Base-by-base conservation (phyloP, 2,113 vertebrate genomes). In the Sitta europaea region DNA sequence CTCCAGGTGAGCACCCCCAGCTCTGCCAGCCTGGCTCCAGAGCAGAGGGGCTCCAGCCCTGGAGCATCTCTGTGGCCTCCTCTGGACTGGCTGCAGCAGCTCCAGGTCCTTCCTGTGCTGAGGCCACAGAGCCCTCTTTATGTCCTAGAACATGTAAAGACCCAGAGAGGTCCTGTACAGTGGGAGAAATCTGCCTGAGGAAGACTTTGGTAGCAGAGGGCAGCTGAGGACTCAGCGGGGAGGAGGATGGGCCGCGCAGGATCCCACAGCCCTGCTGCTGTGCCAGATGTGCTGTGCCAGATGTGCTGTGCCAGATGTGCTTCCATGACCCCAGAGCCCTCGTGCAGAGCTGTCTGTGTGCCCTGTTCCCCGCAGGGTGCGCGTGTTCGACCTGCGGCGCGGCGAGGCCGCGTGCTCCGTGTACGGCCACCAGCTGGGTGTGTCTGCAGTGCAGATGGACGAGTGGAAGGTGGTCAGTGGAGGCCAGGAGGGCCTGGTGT, bases 381-480 rank as follows among this genome's bases (percentile, higher is more conserved):
- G 99, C 74, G 98, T 99, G 53, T 99, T 98, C 0, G 99, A 99
- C 91, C 90, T 99, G 25, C 98, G 99, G 31, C 57, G 70, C 0
- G 97, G 98, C 36, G 84, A 94, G 11, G 95, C 98, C 0, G 94
- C 97, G 59, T 97, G 97, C 38, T 99, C 98, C 1, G 86, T 99
- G 62, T 99, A 98, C 1, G 99, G 97, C 25, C 99, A 99, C 97
- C 98, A 99, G 54, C 96, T 99, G 43, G 99, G 99, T 0, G 99
- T 99, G 86, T 98, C 98, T 0, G 96, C 98, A 0, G 98, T 99
- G 38, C 99, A 98, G 97, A 98, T 98, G 80, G 99, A 99, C 1
- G 99, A 99, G 94, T 99, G 99, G 99, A 99, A 99, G 92, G 80
- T 99, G 0, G 98, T 99, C 92, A 99, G 99, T 1, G 99, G 99